Conservation (phyloP, 2,113 vertebrate genomes). For the Hippocampus abdominalis region DNA sequence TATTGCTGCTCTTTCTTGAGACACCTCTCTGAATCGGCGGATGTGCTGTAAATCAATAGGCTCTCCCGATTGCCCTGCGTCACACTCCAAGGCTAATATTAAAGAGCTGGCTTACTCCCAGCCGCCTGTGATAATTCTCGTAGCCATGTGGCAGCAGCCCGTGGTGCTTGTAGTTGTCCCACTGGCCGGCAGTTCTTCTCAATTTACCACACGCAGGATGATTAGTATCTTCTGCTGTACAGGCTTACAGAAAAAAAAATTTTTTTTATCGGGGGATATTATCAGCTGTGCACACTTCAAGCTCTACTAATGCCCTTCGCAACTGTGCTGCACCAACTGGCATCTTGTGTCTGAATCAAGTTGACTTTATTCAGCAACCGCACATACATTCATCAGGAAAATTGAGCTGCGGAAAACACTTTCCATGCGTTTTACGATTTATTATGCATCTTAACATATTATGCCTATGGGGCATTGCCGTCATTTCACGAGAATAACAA, state of each 20-base stretch:
- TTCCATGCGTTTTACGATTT: conserved; percentile 66
- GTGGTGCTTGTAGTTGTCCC: conserved; percentile 13
- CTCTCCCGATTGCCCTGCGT: conserved; percentile 36
- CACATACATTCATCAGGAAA: conserved; percentile 72
- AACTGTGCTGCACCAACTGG: conserved; percentile 4
- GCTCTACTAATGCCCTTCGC: conserved; percentile 7
- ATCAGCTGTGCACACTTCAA: conserved; percentile 29
- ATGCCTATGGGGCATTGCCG: conserved; percentile 32
- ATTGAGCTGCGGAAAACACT: conserved; percentile 60
- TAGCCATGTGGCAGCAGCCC: conserved; percentile 5
- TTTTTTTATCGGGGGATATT: conserved; percentile 29
- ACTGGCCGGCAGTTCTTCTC: conserved; percentile 35
- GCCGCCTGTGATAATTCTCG: conserved; percentile 18
- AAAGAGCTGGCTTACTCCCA: conserved; percentile 41
- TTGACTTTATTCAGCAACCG: conserved; percentile 17
- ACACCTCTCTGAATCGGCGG: conserved; percentile 30
- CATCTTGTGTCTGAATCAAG: neutral
- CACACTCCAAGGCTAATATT: conserved; percentile 37
- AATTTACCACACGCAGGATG: conserved; percentile 40
- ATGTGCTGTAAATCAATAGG: conserved; percentile 53
- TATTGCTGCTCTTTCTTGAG: conserved; percentile 36
- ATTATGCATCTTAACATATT: conserved; percentile 64
- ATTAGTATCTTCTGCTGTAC: conserved; percentile 25
- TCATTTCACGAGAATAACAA: too few relatives aligned
- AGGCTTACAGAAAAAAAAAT: conserved; percentile 11